Evolutionary conservation across 2,888 invertebrate genomes (phyloP).

Genomic region (Halictus ligatus): DNA sequence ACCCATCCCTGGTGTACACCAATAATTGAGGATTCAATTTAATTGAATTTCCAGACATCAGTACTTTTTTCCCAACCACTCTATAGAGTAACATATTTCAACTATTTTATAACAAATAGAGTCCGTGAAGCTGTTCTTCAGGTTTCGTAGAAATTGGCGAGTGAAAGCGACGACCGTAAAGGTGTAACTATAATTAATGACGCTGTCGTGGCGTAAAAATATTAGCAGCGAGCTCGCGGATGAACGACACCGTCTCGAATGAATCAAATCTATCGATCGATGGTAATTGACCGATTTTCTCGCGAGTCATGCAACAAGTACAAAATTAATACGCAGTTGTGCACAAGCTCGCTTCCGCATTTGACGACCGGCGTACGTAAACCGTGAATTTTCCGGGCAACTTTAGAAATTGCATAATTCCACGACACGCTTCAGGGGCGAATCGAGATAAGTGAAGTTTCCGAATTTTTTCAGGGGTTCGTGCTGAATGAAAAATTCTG

Average conservation of each 20-base stretch:
- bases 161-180: too few species aligned
- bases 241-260: slow-evolving; percentile 12
- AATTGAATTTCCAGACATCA: too few species aligned
- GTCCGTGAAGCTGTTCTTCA: too few species aligned
- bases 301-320: slow-evolving; percentile 53
- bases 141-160: too few species aligned
- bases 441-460: too few species aligned
- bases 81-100: too few species aligned
- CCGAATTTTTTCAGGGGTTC: too few species aligned
- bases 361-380: neutral
- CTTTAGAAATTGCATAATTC: neutral
- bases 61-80: too few species aligned
- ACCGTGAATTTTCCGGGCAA: neutral
- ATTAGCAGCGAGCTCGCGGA: neutral
- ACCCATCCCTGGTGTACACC: too few species aligned
- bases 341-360: neutral
- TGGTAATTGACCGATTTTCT: slow-evolving; percentile 4
- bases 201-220: neutral
- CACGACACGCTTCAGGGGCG: neutral
- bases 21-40: too few species aligned
- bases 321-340: slow-evolving; percentile 41
- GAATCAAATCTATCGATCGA: slow-evolving; percentile 40
- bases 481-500: neutral
- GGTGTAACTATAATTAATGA: neutral
- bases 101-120: too few species aligned